Evolutionary conservation across 2,113 vertebrate genomes (phyloP).

Genomic region (Meles meles): DNA sequence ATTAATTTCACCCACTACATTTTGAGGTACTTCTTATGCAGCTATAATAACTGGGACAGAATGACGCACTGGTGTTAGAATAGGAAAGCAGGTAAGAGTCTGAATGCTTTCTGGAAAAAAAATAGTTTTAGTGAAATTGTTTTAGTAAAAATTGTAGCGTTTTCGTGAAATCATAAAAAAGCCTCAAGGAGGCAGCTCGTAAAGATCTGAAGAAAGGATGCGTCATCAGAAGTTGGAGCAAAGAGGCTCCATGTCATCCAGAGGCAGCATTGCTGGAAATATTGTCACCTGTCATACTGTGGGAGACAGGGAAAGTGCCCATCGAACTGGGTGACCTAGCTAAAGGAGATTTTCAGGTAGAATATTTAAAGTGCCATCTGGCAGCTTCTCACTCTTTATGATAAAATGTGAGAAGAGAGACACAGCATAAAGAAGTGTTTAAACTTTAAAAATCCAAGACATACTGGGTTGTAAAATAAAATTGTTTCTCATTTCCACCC

Average conservation of each 20-base stretch:
- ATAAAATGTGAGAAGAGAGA: background rate
- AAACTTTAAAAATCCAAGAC: background rate
- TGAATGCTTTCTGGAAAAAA: background rate
- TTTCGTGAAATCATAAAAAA: background rate
- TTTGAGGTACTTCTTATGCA: background rate
- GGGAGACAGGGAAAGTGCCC: background rate
- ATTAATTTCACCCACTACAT: background rate
- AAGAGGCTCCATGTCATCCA: too few species aligned
- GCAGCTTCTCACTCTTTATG: background rate
- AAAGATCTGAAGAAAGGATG: background rate
- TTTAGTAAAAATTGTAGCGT: background rate
- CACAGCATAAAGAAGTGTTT: background rate
- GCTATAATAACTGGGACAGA: background rate
- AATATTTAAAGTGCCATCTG: background rate
- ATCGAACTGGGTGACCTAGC: background rate
- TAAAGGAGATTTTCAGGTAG: background rate
- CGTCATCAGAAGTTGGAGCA: background rate
- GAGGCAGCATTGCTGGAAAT: fast-evolving
- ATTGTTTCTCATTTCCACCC: background rate
- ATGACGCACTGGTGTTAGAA: background rate
- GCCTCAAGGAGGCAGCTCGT: background rate
- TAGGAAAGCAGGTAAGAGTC: background rate
- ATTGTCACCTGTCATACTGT: background rate
- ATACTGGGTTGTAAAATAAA: background rate
- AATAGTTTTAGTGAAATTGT: background rate